These are phyloP conservation scores for Apteryx owenii DNA, from an alignment of 2,113 vertebrate genomes.

Conservation along the genomic window DNA sequence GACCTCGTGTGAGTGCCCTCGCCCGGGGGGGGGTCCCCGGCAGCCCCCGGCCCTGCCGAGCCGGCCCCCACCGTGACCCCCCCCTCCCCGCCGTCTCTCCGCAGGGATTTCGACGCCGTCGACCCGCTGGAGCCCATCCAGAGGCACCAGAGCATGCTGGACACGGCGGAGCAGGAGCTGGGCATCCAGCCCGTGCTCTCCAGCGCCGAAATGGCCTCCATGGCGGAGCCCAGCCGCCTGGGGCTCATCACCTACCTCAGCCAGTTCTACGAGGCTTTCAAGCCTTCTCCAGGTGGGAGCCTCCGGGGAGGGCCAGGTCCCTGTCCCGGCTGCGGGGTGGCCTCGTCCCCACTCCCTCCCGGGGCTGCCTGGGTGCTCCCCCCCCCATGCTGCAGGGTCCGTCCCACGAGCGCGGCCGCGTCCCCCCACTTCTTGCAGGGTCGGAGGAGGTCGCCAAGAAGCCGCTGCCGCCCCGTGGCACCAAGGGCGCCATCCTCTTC, in stretches of 20 bases:
- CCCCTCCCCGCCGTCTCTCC: not conserved
- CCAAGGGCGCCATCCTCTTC: constrained; percentile 85
- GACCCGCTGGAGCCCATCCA: constrained; percentile 63
- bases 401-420: not conserved
- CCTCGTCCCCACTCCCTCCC: too few relatives aligned
- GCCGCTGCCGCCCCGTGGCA: constrained; percentile 52
- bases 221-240: constrained; percentile 81
- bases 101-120: constrained; percentile 82
- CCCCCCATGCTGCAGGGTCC: too few relatives aligned
- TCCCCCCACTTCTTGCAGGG: constrained; percentile 53
- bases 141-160: constrained; percentile 83
- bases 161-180: constrained; percentile 84
- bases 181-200: constrained; percentile 89
- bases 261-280: constrained; percentile 86
- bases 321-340: too few relatives aligned
- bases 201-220: constrained; percentile 78
- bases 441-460: constrained; percentile 38
- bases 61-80: not conserved
- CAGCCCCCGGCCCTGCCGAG: not conserved
- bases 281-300: constrained; percentile 21
- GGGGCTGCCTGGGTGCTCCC: too few relatives aligned
- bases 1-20: constrained; percentile 85
- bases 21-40: rapidly evolving
- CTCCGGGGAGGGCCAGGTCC: not conserved
- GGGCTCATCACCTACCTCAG: constrained; percentile 93